These are phyloP conservation scores for Patella pellucida DNA, from an alignment of 2,888 invertebrate species.

Conservation along the genomic window DNA sequence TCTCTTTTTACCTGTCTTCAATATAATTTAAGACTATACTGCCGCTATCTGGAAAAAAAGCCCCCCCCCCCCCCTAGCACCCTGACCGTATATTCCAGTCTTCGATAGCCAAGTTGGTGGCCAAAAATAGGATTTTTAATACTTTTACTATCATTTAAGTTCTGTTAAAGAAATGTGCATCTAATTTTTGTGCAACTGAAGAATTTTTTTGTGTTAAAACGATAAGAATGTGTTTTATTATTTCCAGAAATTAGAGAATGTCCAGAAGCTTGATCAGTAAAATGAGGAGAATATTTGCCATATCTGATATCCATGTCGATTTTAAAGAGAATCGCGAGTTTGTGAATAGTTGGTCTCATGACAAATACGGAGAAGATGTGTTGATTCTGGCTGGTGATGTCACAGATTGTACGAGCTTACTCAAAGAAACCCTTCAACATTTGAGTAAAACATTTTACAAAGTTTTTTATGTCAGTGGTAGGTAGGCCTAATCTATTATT, in stretches of 20 bases:
- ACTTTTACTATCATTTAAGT: too few relatives aligned
- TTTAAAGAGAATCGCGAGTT: slow-evolving; percentile 37
- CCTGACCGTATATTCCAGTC: too few relatives aligned
- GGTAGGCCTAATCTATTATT: not conserved
- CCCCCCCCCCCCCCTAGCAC: too few relatives aligned
- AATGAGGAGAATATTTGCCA: slow-evolving; percentile 26
- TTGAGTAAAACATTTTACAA: slow-evolving; percentile 32
- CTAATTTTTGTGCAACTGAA: too few relatives aligned
- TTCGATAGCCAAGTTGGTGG: too few relatives aligned
- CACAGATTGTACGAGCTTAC: slow-evolving; percentile 36
- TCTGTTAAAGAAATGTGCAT: too few relatives aligned
- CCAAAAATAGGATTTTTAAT: too few relatives aligned
- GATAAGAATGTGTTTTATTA: not conserved
- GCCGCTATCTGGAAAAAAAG: too few relatives aligned
- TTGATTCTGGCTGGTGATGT: slow-evolving; percentile 48
- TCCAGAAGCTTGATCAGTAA: not conserved
- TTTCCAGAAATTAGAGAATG: not conserved
- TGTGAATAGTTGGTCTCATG: slow-evolving; percentile 31
- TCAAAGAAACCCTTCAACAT: slow-evolving; percentile 33
- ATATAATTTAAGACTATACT: too few relatives aligned
- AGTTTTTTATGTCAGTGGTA: slow-evolving; percentile 44
- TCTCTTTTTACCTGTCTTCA: too few relatives aligned
- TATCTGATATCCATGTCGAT: slow-evolving; percentile 42
- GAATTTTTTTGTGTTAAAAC: too few relatives aligned
- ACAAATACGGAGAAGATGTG: slow-evolving; percentile 33